Evolutionary conservation across 2,797 vertebrate species (phyloP), one percentile per base, ranked within the genome.

Genomic region (Delichon dasypus): DNA sequence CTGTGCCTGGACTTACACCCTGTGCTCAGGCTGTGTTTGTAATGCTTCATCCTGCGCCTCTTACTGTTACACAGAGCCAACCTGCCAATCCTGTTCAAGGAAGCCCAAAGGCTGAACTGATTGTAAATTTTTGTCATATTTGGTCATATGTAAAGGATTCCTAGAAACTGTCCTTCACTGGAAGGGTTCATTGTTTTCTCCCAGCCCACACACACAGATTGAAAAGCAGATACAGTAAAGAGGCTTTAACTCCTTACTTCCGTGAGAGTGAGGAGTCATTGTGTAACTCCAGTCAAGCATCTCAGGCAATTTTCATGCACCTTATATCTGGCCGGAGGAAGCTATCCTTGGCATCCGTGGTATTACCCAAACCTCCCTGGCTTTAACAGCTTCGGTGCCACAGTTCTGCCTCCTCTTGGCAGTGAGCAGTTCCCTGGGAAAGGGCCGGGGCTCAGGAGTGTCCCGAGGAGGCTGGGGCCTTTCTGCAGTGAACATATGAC

Each of bases 341-440:
- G 19, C 29, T 50, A 27, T 92, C 57, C 65, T 10, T 82, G 74
- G 81, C 65, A 87, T 73, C 34, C 2, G 0, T 91, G 76, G 47
- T 45, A 55, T 92, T 85, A 42, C 36, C 50, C 85, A 76, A 57
- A 48, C 36, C 23, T 72, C 45, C 27, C 20, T 18, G 51, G 11
- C 57, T 87, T 93, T 89, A 92, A 92, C 88, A 40, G 73, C 79
- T 96, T 91, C 85, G 11, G 21, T 90, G 65, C 80, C 62, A 45
- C 4, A 17, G 79, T 0, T 0, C 42, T 73, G 57, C 71, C 45
- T 60, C 30, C 34, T 64, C 50, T 45, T 15, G 32, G 48, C 51
- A 62, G 32, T 40, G 42, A 7, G 4, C 47, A 34, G 32, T 68
- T 74, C 64, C 13, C 20, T 66, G 23, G 36, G 57, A 38, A 47